Percentiles rank a stretch among this genome's conserved stretches.
These are phyloP conservation scores for Pararge aegeria DNA, from an alignment of 1,140 invertebrate species.

Conservation along the genomic window DNA sequence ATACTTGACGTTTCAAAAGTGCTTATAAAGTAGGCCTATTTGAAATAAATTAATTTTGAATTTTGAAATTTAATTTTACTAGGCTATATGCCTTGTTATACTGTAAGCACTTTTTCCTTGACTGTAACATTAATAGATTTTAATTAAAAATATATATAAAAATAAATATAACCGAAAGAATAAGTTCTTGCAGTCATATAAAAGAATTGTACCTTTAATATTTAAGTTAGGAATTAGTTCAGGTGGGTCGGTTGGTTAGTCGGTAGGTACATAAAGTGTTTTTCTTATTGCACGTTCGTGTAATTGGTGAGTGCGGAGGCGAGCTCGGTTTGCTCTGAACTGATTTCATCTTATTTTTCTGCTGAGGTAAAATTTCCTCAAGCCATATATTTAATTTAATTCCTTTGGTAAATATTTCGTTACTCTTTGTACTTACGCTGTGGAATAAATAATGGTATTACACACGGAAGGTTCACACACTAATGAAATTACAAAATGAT, in stretches of 20 bases:
- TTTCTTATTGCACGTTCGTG: slow-evolving; percentile 8
- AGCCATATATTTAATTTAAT: slow-evolving; percentile 7
- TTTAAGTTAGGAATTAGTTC: neutral
- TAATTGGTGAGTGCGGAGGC: slow-evolving; percentile 8
- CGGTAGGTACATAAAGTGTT: slow-evolving; percentile 5
- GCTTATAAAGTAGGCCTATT: too few relatives aligned
- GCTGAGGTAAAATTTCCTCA: slow-evolving; percentile 4
- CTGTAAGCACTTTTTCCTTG: neutral
- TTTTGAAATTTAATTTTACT: too few relatives aligned
- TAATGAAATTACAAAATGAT: too few relatives aligned
- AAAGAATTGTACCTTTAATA: slow-evolving; percentile 1
- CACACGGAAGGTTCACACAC: too few relatives aligned
- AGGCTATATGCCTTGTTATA: too few relatives aligned
- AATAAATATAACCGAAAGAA: neutral
- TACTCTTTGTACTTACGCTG: neutral
- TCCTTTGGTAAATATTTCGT: neutral
- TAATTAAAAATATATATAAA: neutral
- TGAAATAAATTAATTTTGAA: too few relatives aligned
- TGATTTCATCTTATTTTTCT: slow-evolving; percentile 12
- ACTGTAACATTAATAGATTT: too few relatives aligned
- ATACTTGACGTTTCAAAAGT: too few relatives aligned
- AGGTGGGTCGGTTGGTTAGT: slow-evolving; percentile 1
- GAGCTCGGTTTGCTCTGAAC: neutral
- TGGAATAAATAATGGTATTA: neutral
- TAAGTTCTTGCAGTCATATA: neutral